These are phyloP conservation scores for Aphaenogaster floridana DNA, from an alignment of 1,140 invertebrate genomes.

Conservation along the genomic window DNA sequence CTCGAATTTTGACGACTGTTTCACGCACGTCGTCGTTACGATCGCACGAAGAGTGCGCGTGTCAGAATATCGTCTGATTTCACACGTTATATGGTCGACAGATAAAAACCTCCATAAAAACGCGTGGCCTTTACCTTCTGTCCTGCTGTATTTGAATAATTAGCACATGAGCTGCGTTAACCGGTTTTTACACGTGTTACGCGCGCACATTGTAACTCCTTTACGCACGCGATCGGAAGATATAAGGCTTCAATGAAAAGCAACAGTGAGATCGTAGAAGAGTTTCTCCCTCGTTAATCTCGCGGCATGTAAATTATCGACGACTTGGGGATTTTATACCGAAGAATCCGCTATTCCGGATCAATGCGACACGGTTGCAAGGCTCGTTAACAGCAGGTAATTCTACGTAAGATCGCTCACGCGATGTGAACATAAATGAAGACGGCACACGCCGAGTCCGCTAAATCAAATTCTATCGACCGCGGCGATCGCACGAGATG, in stretches of 20 bases:
- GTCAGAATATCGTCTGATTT: background rate
- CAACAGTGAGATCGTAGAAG: background rate
- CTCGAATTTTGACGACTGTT: slow-evolving; percentile 10
- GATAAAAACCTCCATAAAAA: slow-evolving; percentile 1
- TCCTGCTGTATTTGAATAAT: slow-evolving; percentile 18
- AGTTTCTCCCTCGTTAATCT: background rate
- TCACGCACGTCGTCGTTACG: background rate
- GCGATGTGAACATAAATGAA: slow-evolving; percentile 25
- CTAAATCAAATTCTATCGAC: slow-evolving; percentile 32
- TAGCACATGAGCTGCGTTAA: background rate
- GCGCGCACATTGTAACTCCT: background rate
- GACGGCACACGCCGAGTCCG: background rate
- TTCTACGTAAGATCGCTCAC: slow-evolving; percentile 17
- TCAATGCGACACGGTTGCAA: background rate
- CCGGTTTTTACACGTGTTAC: slow-evolving; percentile 34
- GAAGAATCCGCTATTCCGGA: background rate
- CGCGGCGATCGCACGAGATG: background rate
- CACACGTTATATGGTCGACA: background rate
- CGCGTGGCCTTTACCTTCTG: background rate
- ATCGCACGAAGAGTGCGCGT: background rate
- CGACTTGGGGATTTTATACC: background rate
- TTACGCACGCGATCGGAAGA: background rate
- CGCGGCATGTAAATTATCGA: background rate
- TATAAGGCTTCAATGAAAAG: background rate
- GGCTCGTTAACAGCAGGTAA: background rate